phyloP scores from a whole-genome alignment of 2,797 vertebrate species.

The Gobionotothen gibberifrons region DNA sequence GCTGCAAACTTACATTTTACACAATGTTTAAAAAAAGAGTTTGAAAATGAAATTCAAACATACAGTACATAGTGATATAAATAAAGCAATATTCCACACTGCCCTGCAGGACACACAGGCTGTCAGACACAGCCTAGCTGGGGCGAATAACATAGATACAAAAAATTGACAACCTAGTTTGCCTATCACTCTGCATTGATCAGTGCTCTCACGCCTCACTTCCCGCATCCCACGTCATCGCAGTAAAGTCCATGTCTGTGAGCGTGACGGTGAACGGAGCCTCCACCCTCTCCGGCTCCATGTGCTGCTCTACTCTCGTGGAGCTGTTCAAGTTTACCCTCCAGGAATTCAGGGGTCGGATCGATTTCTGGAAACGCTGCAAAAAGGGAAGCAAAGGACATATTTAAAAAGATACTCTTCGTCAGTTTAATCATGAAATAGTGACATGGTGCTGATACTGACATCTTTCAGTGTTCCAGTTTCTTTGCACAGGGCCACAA shows the following conservation, averaged over 20 bases:
- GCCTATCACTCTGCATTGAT: slow-evolving; percentile 19
- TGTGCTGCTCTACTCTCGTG: background rate
- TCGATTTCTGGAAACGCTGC: slow-evolving; percentile 87
- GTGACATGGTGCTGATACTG: slow-evolving; percentile 61
- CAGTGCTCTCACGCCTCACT: slow-evolving; percentile 62
- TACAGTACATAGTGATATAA: slow-evolving; percentile 52
- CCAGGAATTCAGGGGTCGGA: slow-evolving; percentile 87
- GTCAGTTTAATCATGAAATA: slow-evolving; percentile 7
- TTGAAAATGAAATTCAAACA: slow-evolving; percentile 32
- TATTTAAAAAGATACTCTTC: slow-evolving; percentile 2
- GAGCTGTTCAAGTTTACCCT: slow-evolving; percentile 73
- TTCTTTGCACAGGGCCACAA: slow-evolving; percentile 83
- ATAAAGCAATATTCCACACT: slow-evolving; percentile 59
- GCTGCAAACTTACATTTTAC: slow-evolving; percentile 13
- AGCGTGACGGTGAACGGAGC: slow-evolving; percentile 84
- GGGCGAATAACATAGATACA: slow-evolving; percentile 18
- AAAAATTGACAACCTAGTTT: slow-evolving; percentile 24
- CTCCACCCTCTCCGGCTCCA: slow-evolving; percentile 73
- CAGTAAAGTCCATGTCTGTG: slow-evolving; percentile 79
- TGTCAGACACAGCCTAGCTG: slow-evolving; percentile 36
- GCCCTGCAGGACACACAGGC: slow-evolving; percentile 61
- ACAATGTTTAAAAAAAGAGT: slow-evolving; percentile 27
- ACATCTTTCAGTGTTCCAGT: slow-evolving; percentile 86
- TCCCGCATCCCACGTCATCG: slow-evolving; percentile 75
- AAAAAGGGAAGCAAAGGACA: slow-evolving; percentile 10